phyloP scores from a whole-genome alignment of 2,888 invertebrate genomes.

The Brachypterus glaber region DNA sequence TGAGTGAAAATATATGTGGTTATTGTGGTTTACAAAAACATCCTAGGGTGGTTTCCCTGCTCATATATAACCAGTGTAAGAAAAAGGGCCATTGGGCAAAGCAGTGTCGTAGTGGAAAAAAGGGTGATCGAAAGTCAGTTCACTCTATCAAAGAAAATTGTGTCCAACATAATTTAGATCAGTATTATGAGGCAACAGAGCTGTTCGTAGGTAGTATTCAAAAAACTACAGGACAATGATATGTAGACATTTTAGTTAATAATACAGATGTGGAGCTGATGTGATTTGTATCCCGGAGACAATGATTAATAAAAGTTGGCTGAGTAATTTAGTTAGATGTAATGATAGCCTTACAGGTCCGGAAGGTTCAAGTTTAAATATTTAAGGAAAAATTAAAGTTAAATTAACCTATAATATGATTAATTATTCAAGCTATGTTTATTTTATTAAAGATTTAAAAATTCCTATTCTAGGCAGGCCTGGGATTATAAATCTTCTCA shows the following conservation, averaged over 20 bases:
- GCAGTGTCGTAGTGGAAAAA: background rate
- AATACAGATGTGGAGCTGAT: too few species aligned
- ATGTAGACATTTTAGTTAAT: too few species aligned
- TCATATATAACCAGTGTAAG: slow-evolving; percentile 10
- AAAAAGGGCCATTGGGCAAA: slow-evolving; percentile 13
- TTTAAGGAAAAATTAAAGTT: background rate
- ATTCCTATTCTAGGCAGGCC: slow-evolving; percentile 14
- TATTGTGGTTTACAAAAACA: slow-evolving; percentile 1
- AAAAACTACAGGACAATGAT: too few species aligned
- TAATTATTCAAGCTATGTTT: slow-evolving; percentile 10
- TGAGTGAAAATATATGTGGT: too few species aligned
- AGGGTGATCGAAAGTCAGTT: background rate
- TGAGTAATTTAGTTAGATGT: background rate
- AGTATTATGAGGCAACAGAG: too few species aligned
- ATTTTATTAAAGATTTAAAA: slow-evolving; percentile 9
- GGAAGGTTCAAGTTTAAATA: background rate
- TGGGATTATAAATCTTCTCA: slow-evolving; percentile 10
- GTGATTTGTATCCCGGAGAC: background rate
- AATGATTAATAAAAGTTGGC: slow-evolving; percentile 4
- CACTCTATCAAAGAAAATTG: background rate
- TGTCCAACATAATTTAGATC: too few species aligned
- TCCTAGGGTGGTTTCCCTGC: slow-evolving; percentile 14
- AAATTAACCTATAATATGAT: background rate
- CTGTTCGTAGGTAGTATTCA: too few species aligned
- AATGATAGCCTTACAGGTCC: slow-evolving; percentile 13